Evolutionary conservation across 2,113 vertebrate species (phyloP), one percentile per base, ranked within the genome.

Genomic region (Sphaerodactylus townsendi): DNA sequence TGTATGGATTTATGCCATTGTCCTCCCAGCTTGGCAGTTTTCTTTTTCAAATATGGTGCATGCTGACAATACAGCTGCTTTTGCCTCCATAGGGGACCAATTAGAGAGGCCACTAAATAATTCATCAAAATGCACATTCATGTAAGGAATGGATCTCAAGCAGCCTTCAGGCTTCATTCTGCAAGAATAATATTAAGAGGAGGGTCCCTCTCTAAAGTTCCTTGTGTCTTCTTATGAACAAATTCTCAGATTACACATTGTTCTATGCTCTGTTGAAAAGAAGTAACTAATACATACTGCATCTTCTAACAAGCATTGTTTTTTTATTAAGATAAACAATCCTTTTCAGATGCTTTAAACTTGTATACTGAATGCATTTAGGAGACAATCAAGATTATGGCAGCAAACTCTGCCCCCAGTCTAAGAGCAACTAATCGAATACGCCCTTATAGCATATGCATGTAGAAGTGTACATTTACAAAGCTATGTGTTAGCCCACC

Each of bases 1-100:
- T 46, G 9, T 66, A 75, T 74, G 50, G 70, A 83, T 83, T 83
- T 69, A 79, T 69, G 14, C 7, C 46, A 56, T 10, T 17, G 4
- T 17, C 37, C 28, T 56, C 28, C 17, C 39, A 44, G 79, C 46
- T 50, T 71, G 73, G 79, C 41, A 77, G 64, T 48, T 68, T 35
- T 69, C 76, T 79, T 79, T 81, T 79, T 79, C 33, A 41, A 71
- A 56, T 71, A 77, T n/a, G 21, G 53, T 41, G 44, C 62, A 66
- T 69, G 81, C 86, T 83, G 86, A 83, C 66, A 79, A 59, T 62
- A 66, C 81, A 83, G 81, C 86, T 79, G 70, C 62, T 79, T 83
- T 79, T 41, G 41, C 70, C 77, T 83, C 76, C 81, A 62, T 66
- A 75, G 81, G 77, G 86, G 86, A 85, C 76, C 81, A 87, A 79